Base-by-base conservation (phyloP, 2,888 invertebrate genomes). In the Rosalia funebris region DNA sequence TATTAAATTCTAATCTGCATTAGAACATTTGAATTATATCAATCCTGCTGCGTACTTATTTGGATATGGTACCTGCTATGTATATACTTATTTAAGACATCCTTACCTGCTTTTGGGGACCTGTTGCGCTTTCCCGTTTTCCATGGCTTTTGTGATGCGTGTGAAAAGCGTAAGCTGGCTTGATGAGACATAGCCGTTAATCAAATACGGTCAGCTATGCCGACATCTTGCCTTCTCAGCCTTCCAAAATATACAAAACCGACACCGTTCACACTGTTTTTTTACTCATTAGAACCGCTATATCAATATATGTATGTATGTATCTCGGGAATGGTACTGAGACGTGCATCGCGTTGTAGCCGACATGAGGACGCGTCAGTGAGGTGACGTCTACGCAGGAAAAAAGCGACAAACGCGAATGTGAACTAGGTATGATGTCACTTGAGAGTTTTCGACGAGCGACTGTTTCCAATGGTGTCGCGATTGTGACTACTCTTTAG, bases 151-250 rank as follows among this genome's bases (percentile, higher is more conserved):
- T 15, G 39, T 25, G 50, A 39, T 50, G 50, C 39, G 17, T 71
- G 82, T 83, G 84, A 84, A 82, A 84, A 86, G 84, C 83, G 83
- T 84, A 86, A 88, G 89, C 84, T 90, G 91, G 90, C 90, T 87
- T 84, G 90, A 91, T 90, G 90, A 88, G 89, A 88, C 90, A 90
- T 87, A 91, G 90, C 90, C 89, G 90, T 86, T 85, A 87, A 86
- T 84, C 78, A 82, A 83, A 84, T 81, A 84, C 83, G 84, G 86
- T 90, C 91, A 90, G 90, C 90, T 91, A 91, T 91, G 91, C 91
- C 91, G 90, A 91, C 90, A 91, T 91, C 91, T 91, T 91, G 91
- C 91, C 91, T 90, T 85, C 89, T 88, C 87, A 78, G 79, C 82
- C 83, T 78, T 79, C 72, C 75, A 70, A 67, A 66, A 45, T 48